Base-by-base conservation (phyloP, 1,140 invertebrate species). In the Sesamia nonagrioides region DNA sequence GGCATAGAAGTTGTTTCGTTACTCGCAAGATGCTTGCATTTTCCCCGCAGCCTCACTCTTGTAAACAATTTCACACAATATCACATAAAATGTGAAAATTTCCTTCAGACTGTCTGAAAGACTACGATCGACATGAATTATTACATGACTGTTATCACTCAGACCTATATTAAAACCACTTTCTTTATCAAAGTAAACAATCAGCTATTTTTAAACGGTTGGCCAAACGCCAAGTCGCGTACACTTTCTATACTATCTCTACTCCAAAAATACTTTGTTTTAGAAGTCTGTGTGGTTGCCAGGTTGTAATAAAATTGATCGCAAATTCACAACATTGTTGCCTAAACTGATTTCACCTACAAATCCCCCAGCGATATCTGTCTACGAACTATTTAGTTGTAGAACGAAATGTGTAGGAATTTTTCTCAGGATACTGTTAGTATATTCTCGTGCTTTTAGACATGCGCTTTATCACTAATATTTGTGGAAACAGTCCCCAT, bases 181-280 rank as follows among this genome's bases (percentile, higher is more conserved):
- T 69, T 80, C 71, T 77, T 81, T 81, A 81, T 81, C 80, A 78
- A 69, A 71, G 71, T 60, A 78, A 81, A 78, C 79, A 77, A 76
- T 54, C 74, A 42, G 61, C 18, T 77, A 77, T 80, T 69, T 48
- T 58, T 52, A 71, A 72, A 73, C 37, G 35, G 27, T 45, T 78
- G 79, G 75, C 69, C 40, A 48, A 50, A 15, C 50, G 75, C 78
- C 78, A 80, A 75, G 18, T 48, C 60, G 74, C 60, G 48, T 54
- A 77, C 72, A 61, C 60, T 77, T 77, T 77, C 50, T 77, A 42
- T 45, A 45, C 61, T 76, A 80, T 71, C 52, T 60, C 35, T 40
- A 68, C 73, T 54, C 71, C 61, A 21, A 80, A 78, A 72, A 78
- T 61, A 77, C 33, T 69, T 58, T 52, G 69, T 52, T 58, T 60